Conservation (phyloP, 2,888 invertebrate genomes). For the Anaspis maculata region DNA sequence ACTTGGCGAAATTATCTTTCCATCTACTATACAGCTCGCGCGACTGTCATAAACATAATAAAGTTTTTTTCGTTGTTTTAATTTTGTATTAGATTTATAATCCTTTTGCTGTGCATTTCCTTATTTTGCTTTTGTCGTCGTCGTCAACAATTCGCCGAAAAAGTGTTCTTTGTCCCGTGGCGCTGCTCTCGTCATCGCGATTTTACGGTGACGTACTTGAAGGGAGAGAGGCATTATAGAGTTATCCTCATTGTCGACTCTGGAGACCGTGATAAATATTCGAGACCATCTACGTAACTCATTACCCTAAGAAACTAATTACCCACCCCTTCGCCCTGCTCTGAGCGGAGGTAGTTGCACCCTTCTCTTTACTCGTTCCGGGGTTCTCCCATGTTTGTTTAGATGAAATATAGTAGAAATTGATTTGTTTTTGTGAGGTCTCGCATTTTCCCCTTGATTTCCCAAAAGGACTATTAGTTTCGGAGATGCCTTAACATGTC, state of each 20-base stretch:
- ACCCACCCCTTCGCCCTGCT: slow-evolving; percentile 20
- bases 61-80: no score
- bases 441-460: slow-evolving; percentile 21
- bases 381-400: slow-evolving; percentile 12
- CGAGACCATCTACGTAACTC: slow-evolving; percentile 35
- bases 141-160: no score
- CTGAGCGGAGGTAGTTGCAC: slow-evolving; percentile 3
- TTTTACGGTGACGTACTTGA: no score
- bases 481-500: slow-evolving; percentile 19
- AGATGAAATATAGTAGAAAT: slow-evolving; percentile 18
- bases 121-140: no score
- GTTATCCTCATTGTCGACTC: slow-evolving; percentile 34
- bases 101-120: no score
- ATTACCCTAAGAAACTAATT: slow-evolving; percentile 36
- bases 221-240: no score
- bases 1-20: slow-evolving; percentile 8
- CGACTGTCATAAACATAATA: no score
- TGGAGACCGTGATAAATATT: slow-evolving; percentile 35
- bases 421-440: slow-evolving; percentile 20
- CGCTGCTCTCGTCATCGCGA: no score
- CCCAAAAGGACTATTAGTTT: slow-evolving; percentile 19
- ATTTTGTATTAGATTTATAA: no score
- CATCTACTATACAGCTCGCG: no score
- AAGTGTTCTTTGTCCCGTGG: no score
- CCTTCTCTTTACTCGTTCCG: slow-evolving; percentile 11